A percentile compares a stretch with the other conserved stretches of the same genome.
Evolutionary conservation across 2,888 invertebrate species (phyloP).

Genomic region (Yponomeuta plumbellus): DNA sequence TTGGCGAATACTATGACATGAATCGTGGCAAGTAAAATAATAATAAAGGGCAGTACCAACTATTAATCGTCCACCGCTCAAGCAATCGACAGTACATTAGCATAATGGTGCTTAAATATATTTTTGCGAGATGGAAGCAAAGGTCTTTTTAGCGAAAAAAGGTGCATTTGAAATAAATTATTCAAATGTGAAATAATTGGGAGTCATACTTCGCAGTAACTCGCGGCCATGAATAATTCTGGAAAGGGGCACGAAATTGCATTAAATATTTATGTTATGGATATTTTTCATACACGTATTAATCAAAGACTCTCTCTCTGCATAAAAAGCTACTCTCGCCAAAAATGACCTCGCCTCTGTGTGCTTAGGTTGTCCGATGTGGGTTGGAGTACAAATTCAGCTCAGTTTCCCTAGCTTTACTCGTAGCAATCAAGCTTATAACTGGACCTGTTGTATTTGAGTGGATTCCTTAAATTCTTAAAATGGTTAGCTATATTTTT

Average conservation of each 20-base stretch:
- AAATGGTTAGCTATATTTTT: too few relatives aligned
- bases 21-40: too few relatives aligned
- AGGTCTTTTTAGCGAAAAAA: not conserved
- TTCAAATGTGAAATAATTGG: not conserved
- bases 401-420: not conserved
- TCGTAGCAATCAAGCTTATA: conserved; percentile 10
- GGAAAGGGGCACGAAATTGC: conserved; percentile 36
- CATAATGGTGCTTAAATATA: too few relatives aligned
- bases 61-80: too few relatives aligned
- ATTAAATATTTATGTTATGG: conserved; percentile 50
- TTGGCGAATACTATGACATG: too few relatives aligned
- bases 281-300: conserved; percentile 8
- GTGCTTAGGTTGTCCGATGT: too few relatives aligned
- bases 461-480: too few relatives aligned
- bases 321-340: not conserved
- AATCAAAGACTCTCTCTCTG: conserved; percentile 1
- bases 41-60: too few relatives aligned
- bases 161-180: not conserved
- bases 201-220: conserved; percentile 12
- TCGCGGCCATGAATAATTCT: conserved; percentile 14
- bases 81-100: too few relatives aligned
- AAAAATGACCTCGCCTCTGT: too few relatives aligned
- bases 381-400: not conserved
- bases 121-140: too few relatives aligned
- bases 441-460: conserved; percentile 8